These are phyloP conservation scores for Paramuricea clavata DNA, from an alignment of 92 coral and sea anemone species.

Conservation along the genomic window DNA sequence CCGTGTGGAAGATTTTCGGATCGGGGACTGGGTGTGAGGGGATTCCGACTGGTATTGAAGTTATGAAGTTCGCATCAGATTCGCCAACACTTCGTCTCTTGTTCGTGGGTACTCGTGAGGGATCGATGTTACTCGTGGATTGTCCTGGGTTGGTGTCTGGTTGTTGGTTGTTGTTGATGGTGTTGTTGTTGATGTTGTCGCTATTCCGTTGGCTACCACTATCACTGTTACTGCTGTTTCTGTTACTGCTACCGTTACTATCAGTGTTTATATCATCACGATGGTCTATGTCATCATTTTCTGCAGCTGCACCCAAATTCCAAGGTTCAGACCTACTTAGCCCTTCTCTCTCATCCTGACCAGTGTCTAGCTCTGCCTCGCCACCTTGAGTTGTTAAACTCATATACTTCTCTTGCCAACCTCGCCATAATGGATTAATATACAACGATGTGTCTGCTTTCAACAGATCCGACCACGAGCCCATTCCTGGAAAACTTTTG, in stretches of 20 bases:
- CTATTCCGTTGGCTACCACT: not conserved
- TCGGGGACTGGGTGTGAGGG: constrained; percentile 24
- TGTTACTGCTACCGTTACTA: not conserved
- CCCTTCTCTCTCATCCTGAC: not conserved
- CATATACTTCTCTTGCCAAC: not conserved
- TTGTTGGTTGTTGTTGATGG: not conserved
- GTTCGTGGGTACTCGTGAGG: constrained; percentile 8
- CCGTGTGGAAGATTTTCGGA: constrained; percentile 10
- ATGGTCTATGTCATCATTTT: not conserved
- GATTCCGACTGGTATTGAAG: constrained; percentile 33
- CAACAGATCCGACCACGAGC: constrained; percentile 3
- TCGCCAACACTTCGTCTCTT: constrained; percentile 13
- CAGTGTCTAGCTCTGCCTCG: not conserved
- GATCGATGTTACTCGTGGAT: not conserved
- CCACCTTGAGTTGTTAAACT: not conserved
- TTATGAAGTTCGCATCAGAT: not conserved
- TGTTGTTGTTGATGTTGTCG: not conserved
- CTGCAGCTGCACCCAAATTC: not conserved
- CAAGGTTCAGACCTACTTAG: not conserved
- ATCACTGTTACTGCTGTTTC: not conserved
- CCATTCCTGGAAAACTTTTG: not conserved
- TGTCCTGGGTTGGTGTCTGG: not conserved
- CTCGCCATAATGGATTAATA: constrained; percentile 22
- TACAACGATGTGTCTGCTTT: constrained; percentile 7
- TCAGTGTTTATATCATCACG: not conserved